These are phyloP conservation scores for Anoplolepis gracilipes DNA, from an alignment of 1,140 invertebrate genomes.

Conservation along the genomic window DNA sequence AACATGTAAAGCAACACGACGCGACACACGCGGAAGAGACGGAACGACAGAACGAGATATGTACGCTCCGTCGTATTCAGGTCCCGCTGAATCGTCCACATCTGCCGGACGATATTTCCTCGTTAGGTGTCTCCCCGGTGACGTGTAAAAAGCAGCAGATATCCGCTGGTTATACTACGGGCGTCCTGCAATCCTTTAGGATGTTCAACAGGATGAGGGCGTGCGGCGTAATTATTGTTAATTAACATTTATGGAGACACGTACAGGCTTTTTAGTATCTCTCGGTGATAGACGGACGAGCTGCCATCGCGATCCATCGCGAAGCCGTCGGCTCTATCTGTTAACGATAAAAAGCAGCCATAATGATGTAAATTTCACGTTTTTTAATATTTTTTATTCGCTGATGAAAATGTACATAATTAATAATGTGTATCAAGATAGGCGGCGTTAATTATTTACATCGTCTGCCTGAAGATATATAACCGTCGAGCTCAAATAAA, in stretches of 20 bases:
- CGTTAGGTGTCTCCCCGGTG: slow-evolving; percentile 44
- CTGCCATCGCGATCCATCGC: slow-evolving; percentile 49
- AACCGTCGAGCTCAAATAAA: background rate
- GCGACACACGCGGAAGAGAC: slow-evolving; percentile 6
- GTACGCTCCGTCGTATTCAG: background rate
- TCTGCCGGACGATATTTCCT: slow-evolving; percentile 48
- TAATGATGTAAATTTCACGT: background rate
- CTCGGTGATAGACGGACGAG: background rate
- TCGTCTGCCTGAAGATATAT: background rate
- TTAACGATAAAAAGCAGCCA: background rate
- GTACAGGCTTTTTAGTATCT: slow-evolving; percentile 69
- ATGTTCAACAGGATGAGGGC: slow-evolving; percentile 51
- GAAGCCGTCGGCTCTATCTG: slow-evolving; percentile 25
- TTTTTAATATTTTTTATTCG: background rate
- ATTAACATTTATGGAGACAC: slow-evolving; percentile 76
- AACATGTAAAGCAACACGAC: slow-evolving; percentile 31
- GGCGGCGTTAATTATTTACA: background rate
- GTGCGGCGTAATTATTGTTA: slow-evolving; percentile 70
- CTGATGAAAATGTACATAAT: background rate
- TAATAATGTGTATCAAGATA: background rate
- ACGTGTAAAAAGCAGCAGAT: slow-evolving; percentile 59
- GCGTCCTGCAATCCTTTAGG: slow-evolving; percentile 37
- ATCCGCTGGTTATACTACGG: slow-evolving; percentile 4
- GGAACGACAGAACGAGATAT: slow-evolving; percentile 26
- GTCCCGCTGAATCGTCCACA: slow-evolving; percentile 36